Evolutionary conservation across 2,888 invertebrate genomes (phyloP).

Genomic region (Nomada flava): DNA sequence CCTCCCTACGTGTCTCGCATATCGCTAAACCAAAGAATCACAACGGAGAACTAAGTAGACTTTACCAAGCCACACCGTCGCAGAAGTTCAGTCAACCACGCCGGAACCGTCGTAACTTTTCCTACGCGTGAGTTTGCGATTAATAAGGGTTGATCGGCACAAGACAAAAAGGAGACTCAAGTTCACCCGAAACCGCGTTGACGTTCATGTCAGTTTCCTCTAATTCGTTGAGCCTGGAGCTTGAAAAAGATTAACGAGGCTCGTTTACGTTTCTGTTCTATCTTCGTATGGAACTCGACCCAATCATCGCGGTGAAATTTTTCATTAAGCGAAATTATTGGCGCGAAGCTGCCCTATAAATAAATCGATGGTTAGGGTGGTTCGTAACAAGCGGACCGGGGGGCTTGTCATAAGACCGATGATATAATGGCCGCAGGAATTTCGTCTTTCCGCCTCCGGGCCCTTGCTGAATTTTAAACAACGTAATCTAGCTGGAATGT

Average conservation of each 20-base stretch:
- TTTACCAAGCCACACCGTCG: constrained; percentile 13
- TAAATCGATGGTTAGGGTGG: constrained; percentile 23
- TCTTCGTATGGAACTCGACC: constrained; percentile 14
- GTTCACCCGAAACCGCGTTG: neutral
- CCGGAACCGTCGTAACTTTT: constrained; percentile 29
- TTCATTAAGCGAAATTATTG: constrained; percentile 3
- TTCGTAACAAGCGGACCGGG: neutral
- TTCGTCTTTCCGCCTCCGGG: constrained; percentile 1
- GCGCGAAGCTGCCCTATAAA: neutral
- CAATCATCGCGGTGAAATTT: neutral
- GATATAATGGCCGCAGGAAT: constrained; percentile 35
- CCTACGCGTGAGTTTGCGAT: constrained; percentile 24
- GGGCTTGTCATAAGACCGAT: constrained; percentile 4
- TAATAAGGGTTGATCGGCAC: constrained; percentile 48
- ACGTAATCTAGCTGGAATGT: constrained; percentile 48
- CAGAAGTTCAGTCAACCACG: constrained; percentile 31
- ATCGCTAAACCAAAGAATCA: neutral
- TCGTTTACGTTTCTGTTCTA: neutral
- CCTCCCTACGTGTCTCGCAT: neutral
- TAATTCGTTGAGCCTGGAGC: neutral
- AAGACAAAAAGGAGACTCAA: constrained; percentile 38
- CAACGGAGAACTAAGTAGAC: constrained; percentile 6
- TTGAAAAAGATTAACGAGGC: neutral
- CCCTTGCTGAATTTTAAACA: constrained; percentile 53
- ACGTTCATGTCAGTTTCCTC: neutral